Base-by-base conservation (phyloP, 2,797 vertebrate species). In the Coilia nasus region DNA sequence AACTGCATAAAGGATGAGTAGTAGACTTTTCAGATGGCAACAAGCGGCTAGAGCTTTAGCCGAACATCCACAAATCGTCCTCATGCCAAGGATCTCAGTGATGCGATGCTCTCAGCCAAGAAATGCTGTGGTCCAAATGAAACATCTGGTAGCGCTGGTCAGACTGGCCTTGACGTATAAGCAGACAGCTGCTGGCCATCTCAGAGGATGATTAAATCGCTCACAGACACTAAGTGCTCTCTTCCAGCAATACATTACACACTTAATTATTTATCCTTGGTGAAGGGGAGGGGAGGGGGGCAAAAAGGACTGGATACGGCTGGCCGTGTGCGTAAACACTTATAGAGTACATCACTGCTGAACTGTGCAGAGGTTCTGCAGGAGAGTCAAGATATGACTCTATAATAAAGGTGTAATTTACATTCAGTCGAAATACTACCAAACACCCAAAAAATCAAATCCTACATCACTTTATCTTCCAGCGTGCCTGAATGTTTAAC, bases 161-260 rank as follows among this genome's bases (percentile, higher is more conserved):
- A 1, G 35, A 41, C 35, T 41, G 64, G 15, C 64, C 31, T 25
- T 67, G 64, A 71, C 64, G 28, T 71, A 14, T 31, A 10, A 71
- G 64, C 64, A 71, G 25, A 71, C 25, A 4, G 15, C 28, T 5
- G 64, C 12, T 87, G 87, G 87, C 57, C 60, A 35, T 71, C 64
- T 71, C 14, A 2, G 64, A 35, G 54, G n/a, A 86, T 91, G 89
- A 91, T 92, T 91, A 90, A 92, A 92, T 90, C 88, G 62, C 89
- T 87, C 85, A 86, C 88, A 80, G 89, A 84, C 84, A 88, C 87
- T 90, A 90, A 91, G 90, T 90, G 89, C 88, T 88, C 86, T 84
- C 84, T 88, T 71, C 82, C 87, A 90, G 87, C 83, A 89, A 87
- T 90, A 87, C 85, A 89, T 87, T 84, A 87, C 67, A 87, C 83